phyloP scores from a whole-genome alignment of 2,888 invertebrate species.

The Rhogogaster chlorosoma region DNA sequence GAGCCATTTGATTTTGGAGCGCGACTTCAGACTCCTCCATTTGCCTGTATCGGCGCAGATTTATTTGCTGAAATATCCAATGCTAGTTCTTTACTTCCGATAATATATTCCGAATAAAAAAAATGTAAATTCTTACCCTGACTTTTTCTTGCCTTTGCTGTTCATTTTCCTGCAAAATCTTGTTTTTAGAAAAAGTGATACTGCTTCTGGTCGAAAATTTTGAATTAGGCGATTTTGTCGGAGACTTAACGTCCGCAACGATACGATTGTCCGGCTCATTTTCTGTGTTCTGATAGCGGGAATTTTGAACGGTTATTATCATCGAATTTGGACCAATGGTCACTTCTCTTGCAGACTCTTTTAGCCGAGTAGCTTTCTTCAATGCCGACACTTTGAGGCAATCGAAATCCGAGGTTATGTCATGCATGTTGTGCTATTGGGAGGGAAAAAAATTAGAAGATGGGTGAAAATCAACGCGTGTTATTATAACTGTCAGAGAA shows the following conservation, averaged over 20 bases:
- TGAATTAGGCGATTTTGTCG: slow-evolving; percentile 74
- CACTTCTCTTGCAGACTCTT: slow-evolving; percentile 79
- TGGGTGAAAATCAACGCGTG: background rate
- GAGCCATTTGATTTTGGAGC: slow-evolving; percentile 70
- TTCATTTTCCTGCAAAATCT: slow-evolving; percentile 73
- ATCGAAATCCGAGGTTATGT: slow-evolving; percentile 76
- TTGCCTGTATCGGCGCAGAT: slow-evolving; percentile 72
- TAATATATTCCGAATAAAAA: slow-evolving; percentile 16
- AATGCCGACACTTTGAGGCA: slow-evolving; percentile 82
- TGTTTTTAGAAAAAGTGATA: slow-evolving; percentile 70
- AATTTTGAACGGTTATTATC: slow-evolving; percentile 63
- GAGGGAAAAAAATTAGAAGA: background rate
- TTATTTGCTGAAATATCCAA: slow-evolving; percentile 65
- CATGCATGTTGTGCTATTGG: slow-evolving; percentile 62
- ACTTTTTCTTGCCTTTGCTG: slow-evolving; percentile 71
- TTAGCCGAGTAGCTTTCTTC: slow-evolving; percentile 81
- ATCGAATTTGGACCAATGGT: slow-evolving; percentile 79
- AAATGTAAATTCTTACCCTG: slow-evolving; percentile 59
- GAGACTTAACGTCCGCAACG: slow-evolving; percentile 73
- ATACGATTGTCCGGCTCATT: slow-evolving; percentile 65
- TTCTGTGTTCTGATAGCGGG: slow-evolving; percentile 63
- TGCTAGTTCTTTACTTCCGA: background rate
- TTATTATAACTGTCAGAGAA: background rate
- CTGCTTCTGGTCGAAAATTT: slow-evolving; percentile 57
- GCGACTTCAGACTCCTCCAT: slow-evolving; percentile 73